Evolutionary conservation across 2,888 invertebrate genomes (phyloP).

Genomic region (Epirrita christyi): DNA sequence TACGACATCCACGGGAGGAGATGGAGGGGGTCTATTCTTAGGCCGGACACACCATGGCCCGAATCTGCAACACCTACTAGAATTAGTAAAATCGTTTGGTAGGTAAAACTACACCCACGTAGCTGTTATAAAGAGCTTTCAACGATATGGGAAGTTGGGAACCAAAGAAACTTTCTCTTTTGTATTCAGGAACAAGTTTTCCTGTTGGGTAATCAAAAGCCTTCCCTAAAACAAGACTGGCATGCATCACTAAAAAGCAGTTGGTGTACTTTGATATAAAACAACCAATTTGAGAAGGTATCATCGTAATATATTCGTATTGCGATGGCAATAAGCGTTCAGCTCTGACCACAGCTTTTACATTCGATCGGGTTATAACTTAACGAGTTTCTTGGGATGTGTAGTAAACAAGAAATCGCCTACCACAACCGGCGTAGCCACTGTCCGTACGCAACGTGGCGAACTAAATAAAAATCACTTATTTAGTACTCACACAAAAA

Average conservation of each 20-base stretch:
- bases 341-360: constrained; percentile 52
- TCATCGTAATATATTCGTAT: constrained; percentile 45
- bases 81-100: too few relatives aligned
- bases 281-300: constrained; percentile 63
- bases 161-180: constrained; percentile 29
- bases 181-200: constrained; percentile 29
- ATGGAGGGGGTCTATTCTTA: too few relatives aligned
- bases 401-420: constrained; percentile 70
- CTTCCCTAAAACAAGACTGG: constrained; percentile 32
- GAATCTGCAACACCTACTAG: too few relatives aligned
- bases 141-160: constrained; percentile 9
- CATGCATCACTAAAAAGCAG: constrained; percentile 34
- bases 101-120: too few relatives aligned
- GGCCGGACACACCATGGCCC: too few relatives aligned
- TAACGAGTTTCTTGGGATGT: constrained; percentile 54
- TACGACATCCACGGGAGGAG: too few relatives aligned
- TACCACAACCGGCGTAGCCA: constrained; percentile 76
- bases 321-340: constrained; percentile 53
- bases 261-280: constrained; percentile 58
- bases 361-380: constrained; percentile 61
- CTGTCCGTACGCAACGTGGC: constrained; percentile 74
- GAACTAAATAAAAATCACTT: constrained; percentile 34
- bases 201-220: constrained; percentile 27
- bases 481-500: constrained; percentile 29
- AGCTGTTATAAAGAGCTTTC: not conserved